phyloP scores from a whole-genome alignment of 2,888 invertebrate genomes.

The Rhagium mordax region DNA sequence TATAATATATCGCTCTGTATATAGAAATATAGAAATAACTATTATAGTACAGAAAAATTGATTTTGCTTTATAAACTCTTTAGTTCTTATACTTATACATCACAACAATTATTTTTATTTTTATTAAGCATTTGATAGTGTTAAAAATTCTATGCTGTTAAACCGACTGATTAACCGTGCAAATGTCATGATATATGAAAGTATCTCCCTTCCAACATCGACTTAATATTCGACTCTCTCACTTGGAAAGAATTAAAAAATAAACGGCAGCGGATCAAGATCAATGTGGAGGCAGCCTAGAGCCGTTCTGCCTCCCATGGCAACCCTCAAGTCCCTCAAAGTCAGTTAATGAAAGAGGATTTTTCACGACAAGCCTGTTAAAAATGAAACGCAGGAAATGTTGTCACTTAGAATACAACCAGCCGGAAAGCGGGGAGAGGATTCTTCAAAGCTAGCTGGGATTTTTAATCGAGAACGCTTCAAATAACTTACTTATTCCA shows the following conservation, averaged over 20 bases:
- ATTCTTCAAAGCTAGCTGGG: constrained; percentile 39
- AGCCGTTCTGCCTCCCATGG: constrained; percentile 54
- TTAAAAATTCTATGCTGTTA: neutral
- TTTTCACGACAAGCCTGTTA: constrained; percentile 68
- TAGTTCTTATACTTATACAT: no score
- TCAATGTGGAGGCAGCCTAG: constrained; percentile 51
- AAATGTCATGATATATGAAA: neutral
- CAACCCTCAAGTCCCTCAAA: constrained; percentile 65
- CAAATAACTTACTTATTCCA: constrained; percentile 55
- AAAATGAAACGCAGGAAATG: constrained; percentile 65
- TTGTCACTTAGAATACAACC: constrained; percentile 62
- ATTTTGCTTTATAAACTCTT: no score
- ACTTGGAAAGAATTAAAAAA: constrained; percentile 55
- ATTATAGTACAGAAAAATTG: no score
- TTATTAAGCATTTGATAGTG: no score
- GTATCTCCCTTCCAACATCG: neutral
- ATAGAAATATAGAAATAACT: no score
- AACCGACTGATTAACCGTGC: neutral
- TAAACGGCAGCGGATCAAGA: constrained; percentile 53
- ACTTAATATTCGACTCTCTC: constrained; percentile 29
- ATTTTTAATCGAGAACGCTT: constrained; percentile 48
- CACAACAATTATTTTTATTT: no score
- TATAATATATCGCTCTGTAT: no score
- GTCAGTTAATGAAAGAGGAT: constrained; percentile 71
- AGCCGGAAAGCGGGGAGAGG: constrained; percentile 44